Evolutionary conservation across 2,797 vertebrate species (phyloP).

Genomic region (Chloroceryle amazona): DNA sequence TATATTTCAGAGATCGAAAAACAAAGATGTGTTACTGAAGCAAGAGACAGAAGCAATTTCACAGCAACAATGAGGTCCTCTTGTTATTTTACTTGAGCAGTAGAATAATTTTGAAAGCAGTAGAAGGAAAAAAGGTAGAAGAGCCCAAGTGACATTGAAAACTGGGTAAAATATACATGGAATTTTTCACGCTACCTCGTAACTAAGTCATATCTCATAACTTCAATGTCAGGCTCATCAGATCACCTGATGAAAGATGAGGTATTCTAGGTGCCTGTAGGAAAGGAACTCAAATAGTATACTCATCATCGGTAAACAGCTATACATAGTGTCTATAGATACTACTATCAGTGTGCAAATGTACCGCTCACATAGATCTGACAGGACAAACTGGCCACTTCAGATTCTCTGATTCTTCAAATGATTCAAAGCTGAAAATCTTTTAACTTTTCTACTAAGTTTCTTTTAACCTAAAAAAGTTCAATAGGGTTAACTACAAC

Average conservation of each 20-base stretch:
- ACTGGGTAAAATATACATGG: neutral
- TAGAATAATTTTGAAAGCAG: neutral
- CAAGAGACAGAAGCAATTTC: neutral
- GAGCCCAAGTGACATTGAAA: neutral
- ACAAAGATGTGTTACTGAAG: neutral
- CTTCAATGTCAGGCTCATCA: neutral
- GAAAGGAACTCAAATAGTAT: neutral
- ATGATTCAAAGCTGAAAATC: neutral
- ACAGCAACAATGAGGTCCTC: neutral
- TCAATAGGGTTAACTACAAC: neutral
- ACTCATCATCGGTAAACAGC: neutral
- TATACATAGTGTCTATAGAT: neutral
- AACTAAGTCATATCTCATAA: neutral
- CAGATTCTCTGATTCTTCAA: neutral
- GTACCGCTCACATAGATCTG: neutral
- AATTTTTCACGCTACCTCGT: neutral
- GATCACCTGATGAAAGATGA: neutral
- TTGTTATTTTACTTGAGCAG: neutral
- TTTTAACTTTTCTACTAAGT: neutral
- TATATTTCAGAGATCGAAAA: neutral
- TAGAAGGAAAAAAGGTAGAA: neutral
- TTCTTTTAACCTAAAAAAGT: neutral
- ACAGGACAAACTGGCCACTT: neutral
- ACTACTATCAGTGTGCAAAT: neutral
- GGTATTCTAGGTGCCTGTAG: rapidly evolving